A percentile compares a stretch with the other conserved stretches of the same genome.
Conservation (phyloP, 1,140 invertebrate species). For the Hyles vespertilio region DNA sequence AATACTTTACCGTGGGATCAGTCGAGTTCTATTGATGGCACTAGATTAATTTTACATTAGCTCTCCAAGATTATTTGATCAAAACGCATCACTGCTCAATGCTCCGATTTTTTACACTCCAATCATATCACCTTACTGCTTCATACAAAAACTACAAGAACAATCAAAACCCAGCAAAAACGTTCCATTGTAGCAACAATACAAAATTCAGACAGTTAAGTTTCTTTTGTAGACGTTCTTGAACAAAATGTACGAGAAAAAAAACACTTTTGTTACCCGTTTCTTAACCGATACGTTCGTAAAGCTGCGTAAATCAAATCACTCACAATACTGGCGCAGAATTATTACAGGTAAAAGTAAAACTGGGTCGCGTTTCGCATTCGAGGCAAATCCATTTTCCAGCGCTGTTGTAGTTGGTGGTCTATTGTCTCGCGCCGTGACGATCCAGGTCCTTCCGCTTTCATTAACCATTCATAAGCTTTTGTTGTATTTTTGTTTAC, state of each 20-base stretch:
- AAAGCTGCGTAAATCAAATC: conserved; percentile 29
- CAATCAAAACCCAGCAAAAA: too few relatives aligned
- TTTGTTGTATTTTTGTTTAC: conserved; percentile 13
- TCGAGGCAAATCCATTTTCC: conserved; percentile 37
- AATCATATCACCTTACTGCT: too few relatives aligned
- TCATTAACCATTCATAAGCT: conserved; percentile 26
- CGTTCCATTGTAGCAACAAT: too few relatives aligned
- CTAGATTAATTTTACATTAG: too few relatives aligned
- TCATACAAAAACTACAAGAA: too few relatives aligned
- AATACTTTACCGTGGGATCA: too few relatives aligned
- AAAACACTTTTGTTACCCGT: not conserved
- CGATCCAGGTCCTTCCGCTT: conserved; percentile 28
- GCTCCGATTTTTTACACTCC: too few relatives aligned
- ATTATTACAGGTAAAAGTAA: conserved; percentile 23
- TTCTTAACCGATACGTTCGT: conserved; percentile 10
- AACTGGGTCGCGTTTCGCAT: conserved; percentile 39
- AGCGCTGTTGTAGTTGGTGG: conserved; percentile 13
- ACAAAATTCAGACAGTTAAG: not conserved
- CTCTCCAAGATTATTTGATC: too few relatives aligned
- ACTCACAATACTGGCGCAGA: conserved; percentile 15
- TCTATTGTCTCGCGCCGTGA: conserved; percentile 25
- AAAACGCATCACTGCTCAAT: too few relatives aligned
- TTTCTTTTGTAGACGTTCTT: not conserved
- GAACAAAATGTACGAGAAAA: not conserved
- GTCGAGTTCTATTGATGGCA: too few relatives aligned